These are phyloP conservation scores for Nasonia giraulti DNA, from an alignment of 1,140 invertebrate species.

Conservation along the genomic window DNA sequence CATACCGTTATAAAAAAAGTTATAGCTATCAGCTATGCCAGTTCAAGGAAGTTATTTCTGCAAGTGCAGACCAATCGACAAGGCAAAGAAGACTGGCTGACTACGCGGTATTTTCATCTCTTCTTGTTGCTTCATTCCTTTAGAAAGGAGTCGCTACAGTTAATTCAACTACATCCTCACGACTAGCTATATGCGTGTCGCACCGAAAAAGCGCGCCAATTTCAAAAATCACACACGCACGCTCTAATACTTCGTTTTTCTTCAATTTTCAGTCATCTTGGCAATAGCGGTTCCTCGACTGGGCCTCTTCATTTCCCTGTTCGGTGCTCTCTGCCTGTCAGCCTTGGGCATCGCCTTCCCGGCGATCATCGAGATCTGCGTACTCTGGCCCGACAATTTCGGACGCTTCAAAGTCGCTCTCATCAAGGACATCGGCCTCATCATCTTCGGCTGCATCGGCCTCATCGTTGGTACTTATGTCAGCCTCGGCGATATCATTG, in stretches of 20 bases:
- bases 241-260: conserved; percentile 36
- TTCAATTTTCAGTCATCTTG: conserved; percentile 78
- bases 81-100: too few species aligned
- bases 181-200: too few species aligned
- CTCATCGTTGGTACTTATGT: conserved; percentile 83
- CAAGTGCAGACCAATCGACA: too few species aligned
- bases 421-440: conserved; percentile 77
- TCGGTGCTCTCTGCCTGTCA: conserved; percentile 88
- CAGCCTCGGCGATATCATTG: conserved; percentile 79
- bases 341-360: conserved; percentile 89
- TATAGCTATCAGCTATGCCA: too few species aligned
- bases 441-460: conserved; percentile 80
- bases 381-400: conserved; percentile 74
- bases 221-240: conserved; percentile 31
- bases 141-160: too few species aligned
- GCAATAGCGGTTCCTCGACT: conserved; percentile 85
- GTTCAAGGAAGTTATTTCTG: too few species aligned
- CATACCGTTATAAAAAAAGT: too few species aligned
- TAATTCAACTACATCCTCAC: too few species aligned
- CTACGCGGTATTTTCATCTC: too few species aligned
- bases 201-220: too few species aligned
- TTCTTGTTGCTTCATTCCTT: too few species aligned
- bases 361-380: conserved; percentile 85
- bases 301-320: conserved; percentile 88
- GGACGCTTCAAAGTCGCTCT: conserved; percentile 72